Percentiles rank a stretch among this genome's conserved stretches.
These are phyloP conservation scores for Stegophylla sp. DNA, from an alignment of 2,888 invertebrate species.

Conservation along the genomic window DNA sequence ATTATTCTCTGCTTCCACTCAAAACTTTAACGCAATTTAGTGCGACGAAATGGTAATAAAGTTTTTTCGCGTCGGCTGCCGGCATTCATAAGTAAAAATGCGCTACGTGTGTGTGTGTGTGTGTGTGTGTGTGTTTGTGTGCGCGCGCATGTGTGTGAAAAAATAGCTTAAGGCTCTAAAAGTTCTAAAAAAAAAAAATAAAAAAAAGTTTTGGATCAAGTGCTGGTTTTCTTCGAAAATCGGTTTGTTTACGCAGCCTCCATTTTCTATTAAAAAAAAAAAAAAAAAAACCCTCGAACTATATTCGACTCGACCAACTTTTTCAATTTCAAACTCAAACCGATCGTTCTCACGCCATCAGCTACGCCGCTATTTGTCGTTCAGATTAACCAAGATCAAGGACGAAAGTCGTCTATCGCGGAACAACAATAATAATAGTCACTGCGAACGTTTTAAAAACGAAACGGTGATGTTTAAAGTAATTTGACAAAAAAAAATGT, in stretches of 20 bases:
- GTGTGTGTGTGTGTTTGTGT: background rate
- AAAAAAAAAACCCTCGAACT: conserved; percentile 26
- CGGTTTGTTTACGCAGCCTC: conserved; percentile 31
- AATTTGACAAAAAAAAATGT: too few relatives aligned
- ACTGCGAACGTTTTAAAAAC: too few relatives aligned
- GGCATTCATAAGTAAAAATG: background rate
- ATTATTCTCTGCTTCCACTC: conserved; percentile 34
- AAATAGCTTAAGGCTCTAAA: conserved; percentile 48
- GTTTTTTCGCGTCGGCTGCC: conserved; percentile 28
- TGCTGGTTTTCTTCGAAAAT: conserved; percentile 26
- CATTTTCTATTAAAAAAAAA: conserved; percentile 16
- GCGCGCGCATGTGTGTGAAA: background rate
- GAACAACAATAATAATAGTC: too few relatives aligned
- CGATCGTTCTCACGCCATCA: background rate
- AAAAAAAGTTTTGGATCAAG: conserved; percentile 28
- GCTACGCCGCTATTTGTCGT: too few relatives aligned
- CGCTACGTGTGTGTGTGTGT: conserved; percentile 2
- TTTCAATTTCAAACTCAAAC: conserved; percentile 31
- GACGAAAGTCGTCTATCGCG: too few relatives aligned
- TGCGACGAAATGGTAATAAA: conserved; percentile 54
- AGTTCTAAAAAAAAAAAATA: conserved; percentile 38
- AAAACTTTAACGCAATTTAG: conserved; percentile 47
- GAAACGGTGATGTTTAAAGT: too few relatives aligned
- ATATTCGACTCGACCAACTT: conserved; percentile 33
- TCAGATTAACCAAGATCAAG: too few relatives aligned